These are phyloP conservation scores for Echinarachnius parma DNA, from an alignment of 53 echinoderm and acorn worm genomes.

Conservation along the genomic window DNA sequence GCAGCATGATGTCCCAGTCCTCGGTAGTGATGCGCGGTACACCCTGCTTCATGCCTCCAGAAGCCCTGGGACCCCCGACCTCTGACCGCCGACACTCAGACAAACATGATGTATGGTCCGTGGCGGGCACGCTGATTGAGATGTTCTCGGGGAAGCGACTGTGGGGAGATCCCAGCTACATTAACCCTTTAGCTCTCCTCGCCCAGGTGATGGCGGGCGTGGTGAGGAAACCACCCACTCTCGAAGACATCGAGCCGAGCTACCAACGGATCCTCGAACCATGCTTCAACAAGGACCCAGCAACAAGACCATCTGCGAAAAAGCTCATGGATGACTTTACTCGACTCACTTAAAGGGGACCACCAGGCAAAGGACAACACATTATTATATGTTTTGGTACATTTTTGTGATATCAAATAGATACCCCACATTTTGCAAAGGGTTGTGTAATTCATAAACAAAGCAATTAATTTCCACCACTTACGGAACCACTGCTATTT, in stretches of 20 bases:
- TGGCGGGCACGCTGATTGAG: slow-evolving; percentile 21
- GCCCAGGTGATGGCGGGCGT: neutral
- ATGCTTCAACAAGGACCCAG: slow-evolving; percentile 16
- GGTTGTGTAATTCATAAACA: too few relatives aligned
- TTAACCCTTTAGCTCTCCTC: neutral
- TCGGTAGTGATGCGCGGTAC: slow-evolving; percentile 11
- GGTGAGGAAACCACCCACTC: neutral
- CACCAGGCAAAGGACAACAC: too few relatives aligned
- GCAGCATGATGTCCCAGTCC: slow-evolving; percentile 21
- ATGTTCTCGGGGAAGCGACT: slow-evolving; percentile 10
- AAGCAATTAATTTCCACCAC: too few relatives aligned
- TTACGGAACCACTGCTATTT: too few relatives aligned
- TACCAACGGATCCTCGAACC: slow-evolving; percentile 3
- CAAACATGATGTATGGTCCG: slow-evolving; percentile 37
- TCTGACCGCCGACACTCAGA: neutral
- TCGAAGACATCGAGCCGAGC: neutral
- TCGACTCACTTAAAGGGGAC: slow-evolving; percentile 1
- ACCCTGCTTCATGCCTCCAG: slow-evolving; percentile 26
- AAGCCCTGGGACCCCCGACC: neutral
- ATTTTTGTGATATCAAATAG: too few relatives aligned
- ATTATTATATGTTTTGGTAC: too few relatives aligned
- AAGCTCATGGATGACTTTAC: slow-evolving; percentile 21
- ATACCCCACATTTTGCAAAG: too few relatives aligned
- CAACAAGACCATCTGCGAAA: slow-evolving; percentile 8
- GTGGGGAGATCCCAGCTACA: slow-evolving; percentile 22